Evolutionary conservation across 2,797 vertebrate genomes (phyloP).

Genomic region (Eidolon dupreanum): DNA sequence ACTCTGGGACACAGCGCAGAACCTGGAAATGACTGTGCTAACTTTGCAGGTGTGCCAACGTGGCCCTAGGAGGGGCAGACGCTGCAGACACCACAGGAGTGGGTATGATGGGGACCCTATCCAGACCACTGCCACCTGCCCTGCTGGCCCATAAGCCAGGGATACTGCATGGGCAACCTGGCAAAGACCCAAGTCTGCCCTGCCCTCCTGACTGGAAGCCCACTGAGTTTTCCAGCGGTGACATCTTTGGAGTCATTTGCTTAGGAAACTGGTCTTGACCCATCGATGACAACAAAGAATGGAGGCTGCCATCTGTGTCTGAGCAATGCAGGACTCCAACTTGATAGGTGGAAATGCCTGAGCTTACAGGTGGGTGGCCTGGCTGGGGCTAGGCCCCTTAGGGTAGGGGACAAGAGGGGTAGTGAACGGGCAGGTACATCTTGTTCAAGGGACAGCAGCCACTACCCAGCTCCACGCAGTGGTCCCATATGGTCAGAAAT

Average conservation of each 20-base stretch:
- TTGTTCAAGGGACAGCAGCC: background rate
- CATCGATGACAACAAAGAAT: background rate
- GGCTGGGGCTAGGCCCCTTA: background rate
- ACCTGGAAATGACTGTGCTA: background rate
- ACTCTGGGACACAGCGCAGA: background rate
- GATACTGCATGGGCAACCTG: background rate
- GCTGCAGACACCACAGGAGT: background rate
- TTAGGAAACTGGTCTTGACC: background rate
- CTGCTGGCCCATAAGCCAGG: background rate
- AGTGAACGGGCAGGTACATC: background rate
- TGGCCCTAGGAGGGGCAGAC: background rate
- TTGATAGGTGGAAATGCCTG: background rate
- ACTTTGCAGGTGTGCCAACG: fast-evolving
- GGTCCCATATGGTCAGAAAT: background rate
- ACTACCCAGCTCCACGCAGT: background rate
- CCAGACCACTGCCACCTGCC: background rate
- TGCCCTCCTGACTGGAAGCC: background rate
- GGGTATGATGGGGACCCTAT: too few species aligned
- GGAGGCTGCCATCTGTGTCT: background rate
- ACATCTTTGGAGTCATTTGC: background rate
- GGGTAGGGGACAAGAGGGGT: background rate
- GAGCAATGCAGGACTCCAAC: background rate
- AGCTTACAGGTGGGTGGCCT: background rate
- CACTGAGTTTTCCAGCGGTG: background rate
- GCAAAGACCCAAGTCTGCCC: background rate